phyloP scores from a whole-genome alignment of 2,888 invertebrate genomes.

The Dorcus parallelipipedus region DNA sequence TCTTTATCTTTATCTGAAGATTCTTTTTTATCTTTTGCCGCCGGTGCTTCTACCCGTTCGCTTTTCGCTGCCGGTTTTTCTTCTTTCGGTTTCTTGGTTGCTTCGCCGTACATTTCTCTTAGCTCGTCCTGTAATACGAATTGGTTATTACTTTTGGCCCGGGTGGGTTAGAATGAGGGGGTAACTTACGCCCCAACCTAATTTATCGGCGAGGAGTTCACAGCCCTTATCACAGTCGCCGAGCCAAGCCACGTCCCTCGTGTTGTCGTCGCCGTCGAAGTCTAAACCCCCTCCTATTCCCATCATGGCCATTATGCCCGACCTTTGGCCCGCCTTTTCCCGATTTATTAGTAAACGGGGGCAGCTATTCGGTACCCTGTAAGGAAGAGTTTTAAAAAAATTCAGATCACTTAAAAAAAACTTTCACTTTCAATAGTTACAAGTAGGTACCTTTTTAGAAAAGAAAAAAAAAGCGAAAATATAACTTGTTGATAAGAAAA shows the following conservation, averaged over 20 bases:
- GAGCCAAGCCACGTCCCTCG: conserved; percentile 74
- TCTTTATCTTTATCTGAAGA: neutral
- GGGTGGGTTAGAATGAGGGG: neutral
- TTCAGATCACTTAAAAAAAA: too few relatives aligned
- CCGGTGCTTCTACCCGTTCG: neutral
- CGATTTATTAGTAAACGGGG: conserved; percentile 85
- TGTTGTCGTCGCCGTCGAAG: conserved; percentile 61
- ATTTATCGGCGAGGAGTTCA: conserved; percentile 65
- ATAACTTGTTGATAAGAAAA: too few relatives aligned
- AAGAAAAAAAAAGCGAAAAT: too few relatives aligned
- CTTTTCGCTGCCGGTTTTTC: neutral
- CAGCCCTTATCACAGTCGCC: conserved; percentile 85
- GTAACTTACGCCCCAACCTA: conserved; percentile 67
- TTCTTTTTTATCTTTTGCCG: neutral
- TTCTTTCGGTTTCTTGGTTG: conserved; percentile 52
- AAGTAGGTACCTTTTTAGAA: too few relatives aligned
- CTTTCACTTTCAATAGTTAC: too few relatives aligned
- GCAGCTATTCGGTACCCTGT: conserved; percentile 65
- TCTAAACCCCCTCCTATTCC: conserved; percentile 61
- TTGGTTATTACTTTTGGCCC: neutral
- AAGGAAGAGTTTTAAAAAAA: conserved; percentile 9
- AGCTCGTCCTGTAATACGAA: conserved; percentile 58
- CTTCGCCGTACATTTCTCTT: conserved; percentile 54
- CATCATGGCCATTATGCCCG: conserved; percentile 41
- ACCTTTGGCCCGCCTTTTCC: conserved; percentile 63